Percentiles rank a stretch among this genome's conserved stretches.
These are phyloP conservation scores for Ivindomyrus marchei DNA, from an alignment of 2,113 vertebrate species.

Conservation along the genomic window DNA sequence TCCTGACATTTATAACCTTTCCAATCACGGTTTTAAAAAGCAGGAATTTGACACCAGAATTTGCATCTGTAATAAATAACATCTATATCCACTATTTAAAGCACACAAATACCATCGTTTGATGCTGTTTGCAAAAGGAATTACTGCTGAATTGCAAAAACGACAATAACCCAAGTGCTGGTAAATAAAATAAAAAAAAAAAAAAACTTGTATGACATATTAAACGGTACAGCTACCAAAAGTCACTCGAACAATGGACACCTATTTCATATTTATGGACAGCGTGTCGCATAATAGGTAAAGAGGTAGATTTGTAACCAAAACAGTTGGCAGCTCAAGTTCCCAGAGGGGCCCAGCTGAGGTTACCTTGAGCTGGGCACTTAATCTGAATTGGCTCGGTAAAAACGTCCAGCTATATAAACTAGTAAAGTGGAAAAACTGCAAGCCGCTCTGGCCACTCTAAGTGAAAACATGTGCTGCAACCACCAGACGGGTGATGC, in stretches of 20 bases:
- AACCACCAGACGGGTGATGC: neutral
- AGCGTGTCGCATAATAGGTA: neutral
- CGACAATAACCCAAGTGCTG: neutral
- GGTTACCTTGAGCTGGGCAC: neutral
- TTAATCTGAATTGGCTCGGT: constrained; percentile 2
- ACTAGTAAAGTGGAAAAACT: constrained; percentile 6
- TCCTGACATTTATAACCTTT: neutral
- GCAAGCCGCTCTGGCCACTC: neutral
- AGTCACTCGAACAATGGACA: neutral
- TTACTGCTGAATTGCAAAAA: neutral
- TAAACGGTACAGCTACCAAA: neutral
- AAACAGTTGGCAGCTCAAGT: neutral
- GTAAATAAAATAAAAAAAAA: neutral
- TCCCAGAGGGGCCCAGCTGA: neutral
- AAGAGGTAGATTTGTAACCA: neutral
- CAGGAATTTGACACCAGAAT: neutral
- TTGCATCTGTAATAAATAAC: neutral
- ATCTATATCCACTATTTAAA: neutral
- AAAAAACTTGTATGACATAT: neutral
- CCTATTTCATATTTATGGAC: neutral
- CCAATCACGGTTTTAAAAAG: neutral
- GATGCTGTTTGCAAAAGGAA: neutral
- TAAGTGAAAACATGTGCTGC: constrained; percentile 24
- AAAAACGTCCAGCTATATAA: constrained; percentile 13
- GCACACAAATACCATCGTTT: neutral